Base-by-base conservation (phyloP, 2,113 vertebrate genomes). In the Copsychus sechellarum region DNA sequence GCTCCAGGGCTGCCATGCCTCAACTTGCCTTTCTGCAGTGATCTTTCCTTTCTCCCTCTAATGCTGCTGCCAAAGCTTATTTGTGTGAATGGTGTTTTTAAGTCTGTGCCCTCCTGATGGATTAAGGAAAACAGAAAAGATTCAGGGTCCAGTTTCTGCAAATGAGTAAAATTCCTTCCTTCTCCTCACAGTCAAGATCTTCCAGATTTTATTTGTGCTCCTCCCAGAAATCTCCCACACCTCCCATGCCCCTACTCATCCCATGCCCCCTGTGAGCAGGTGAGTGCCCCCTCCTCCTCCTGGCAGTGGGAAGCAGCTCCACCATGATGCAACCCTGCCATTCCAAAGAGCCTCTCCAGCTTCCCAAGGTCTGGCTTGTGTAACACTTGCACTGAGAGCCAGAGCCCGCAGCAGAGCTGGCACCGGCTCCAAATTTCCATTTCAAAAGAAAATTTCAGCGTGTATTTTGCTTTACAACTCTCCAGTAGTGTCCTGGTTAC, bases 301-400 rank as follows among this genome's bases (percentile, higher is more conserved):
- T 0, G 2, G 71, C 2, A 3, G 38, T 7, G 65, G 73, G 21
- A 67, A 89, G 73, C 12, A 14, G 88, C 82, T 84, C 69, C 77
- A 19, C n/a, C 26, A 0, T 20, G 54, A 69, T 0, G 2, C 66
- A 80, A 76, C 33, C 67, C 3, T 5, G 36, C 71, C 77, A 28
- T 45, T 56, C 4, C 10, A 65, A 66, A 66, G 29, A 34, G 54
- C 12, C 51, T 76, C 28, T 2, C 33, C 14, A 34, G 69, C 73
- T 89, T 84, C 83, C 70, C 69, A 78, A 93, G 86, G 69, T 65
- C 93, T 96, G 93, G 78, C 89, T 93, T 93, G 91, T 91, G 81
- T 89, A 93, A 95, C 6, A 3, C 80, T 86, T 5, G 5, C 73
- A 36, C 16, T 0, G 5, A 91, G 73, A 81, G 87, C 87, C 86